phyloP scores from a whole-genome alignment of 2,888 invertebrate species.

The Mayetiola destructor region DNA sequence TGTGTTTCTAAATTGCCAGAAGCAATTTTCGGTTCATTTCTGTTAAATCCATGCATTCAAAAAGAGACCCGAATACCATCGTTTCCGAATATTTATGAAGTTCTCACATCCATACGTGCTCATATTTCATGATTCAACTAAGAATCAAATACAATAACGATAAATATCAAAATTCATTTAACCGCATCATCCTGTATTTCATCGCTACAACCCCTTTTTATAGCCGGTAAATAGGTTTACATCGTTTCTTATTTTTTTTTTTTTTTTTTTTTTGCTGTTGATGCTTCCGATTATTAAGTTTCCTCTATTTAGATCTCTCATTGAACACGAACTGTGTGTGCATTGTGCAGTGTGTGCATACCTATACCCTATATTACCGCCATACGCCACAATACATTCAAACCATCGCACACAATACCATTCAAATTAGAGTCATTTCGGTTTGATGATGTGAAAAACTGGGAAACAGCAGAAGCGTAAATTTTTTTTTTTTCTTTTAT shows the following conservation, averaged over 20 bases:
- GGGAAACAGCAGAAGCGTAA: not conserved
- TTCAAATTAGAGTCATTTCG: not conserved
- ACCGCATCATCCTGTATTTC: not conserved
- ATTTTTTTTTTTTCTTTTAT: too few relatives aligned
- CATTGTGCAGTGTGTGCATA: too few relatives aligned
- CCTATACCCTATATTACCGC: too few relatives aligned
- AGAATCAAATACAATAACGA: constrained; percentile 1
- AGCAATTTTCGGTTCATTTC: too few relatives aligned
- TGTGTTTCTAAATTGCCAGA: too few relatives aligned
- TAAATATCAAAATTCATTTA: constrained; percentile 10
- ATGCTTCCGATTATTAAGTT: not conserved
- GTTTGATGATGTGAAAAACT: not conserved
- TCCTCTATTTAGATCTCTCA: not conserved
- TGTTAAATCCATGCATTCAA: too few relatives aligned
- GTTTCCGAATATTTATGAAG: too few relatives aligned
- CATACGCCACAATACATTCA: not conserved
- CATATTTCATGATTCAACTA: not conserved
- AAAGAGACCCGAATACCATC: too few relatives aligned
- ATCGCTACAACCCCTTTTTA: constrained; percentile 2
- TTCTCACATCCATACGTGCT: not conserved
- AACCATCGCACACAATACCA: not conserved
- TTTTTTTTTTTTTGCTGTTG: not conserved
- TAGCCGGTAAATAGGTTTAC: constrained; percentile 8
- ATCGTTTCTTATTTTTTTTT: constrained; percentile 3
- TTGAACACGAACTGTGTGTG: too few relatives aligned